Percentiles rank a stretch among this genome's conserved stretches.
Evolutionary conservation across 2,888 invertebrate genomes (phyloP).

Genomic region (Spodoptera exigua): DNA sequence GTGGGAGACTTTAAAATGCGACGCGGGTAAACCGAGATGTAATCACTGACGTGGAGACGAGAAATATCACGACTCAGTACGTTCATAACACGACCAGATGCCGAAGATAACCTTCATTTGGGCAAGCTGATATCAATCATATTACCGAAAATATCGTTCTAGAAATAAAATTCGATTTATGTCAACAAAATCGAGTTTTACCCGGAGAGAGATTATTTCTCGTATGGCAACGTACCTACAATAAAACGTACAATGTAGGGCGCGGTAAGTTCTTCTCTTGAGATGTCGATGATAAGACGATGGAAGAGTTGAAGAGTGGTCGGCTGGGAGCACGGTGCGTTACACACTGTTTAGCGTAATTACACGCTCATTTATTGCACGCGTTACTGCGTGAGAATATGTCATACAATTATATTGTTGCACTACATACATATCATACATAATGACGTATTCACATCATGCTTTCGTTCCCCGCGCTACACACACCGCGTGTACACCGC

Average conservation of each 20-base stretch:
- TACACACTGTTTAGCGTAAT: conserved; percentile 45
- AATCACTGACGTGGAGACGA: conserved; percentile 43
- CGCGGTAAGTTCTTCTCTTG: conserved; percentile 30
- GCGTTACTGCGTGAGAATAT: conserved; percentile 58
- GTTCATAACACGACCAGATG: conserved; percentile 3
- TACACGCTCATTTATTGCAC: conserved; percentile 53
- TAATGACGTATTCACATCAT: conserved; percentile 48
- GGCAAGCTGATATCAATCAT: conserved; percentile 27
- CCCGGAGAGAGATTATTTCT: conserved; percentile 16
- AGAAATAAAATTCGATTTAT: conserved; percentile 35
- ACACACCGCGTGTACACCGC: conserved; percentile 1
- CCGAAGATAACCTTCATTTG: conserved; percentile 26
- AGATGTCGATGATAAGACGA: conserved; percentile 37
- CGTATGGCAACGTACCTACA: conserved; percentile 2
- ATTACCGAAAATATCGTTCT: conserved; percentile 26
- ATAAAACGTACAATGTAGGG: conserved; percentile 14
- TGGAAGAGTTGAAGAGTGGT: conserved; percentile 38
- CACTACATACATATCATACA: conserved; percentile 51
- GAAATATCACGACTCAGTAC: conserved; percentile 15
- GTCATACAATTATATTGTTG: conserved; percentile 54
- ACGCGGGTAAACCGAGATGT: conserved; percentile 49
- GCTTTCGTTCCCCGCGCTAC: conserved; percentile 43
- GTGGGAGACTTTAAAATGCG: conserved; percentile 53
- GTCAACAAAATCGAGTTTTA: conserved; percentile 23
- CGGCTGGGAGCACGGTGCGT: conserved; percentile 39